A percentile compares a stretch with the other conserved stretches of the same genome.
Evolutionary conservation across 2,888 invertebrate genomes (phyloP).

Genomic region (Netelia melanura): DNA sequence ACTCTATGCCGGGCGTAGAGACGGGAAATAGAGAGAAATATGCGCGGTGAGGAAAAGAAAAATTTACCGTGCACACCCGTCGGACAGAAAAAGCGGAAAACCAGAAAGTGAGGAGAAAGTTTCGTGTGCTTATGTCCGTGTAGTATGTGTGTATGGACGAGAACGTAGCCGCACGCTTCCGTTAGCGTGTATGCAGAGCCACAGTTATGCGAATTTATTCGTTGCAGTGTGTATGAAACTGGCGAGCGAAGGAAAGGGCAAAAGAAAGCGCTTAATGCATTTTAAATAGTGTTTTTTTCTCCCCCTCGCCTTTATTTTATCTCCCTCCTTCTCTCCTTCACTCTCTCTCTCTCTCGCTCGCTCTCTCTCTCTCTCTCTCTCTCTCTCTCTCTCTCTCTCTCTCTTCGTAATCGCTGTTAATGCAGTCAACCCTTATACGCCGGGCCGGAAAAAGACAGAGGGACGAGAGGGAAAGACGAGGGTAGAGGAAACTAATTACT

Average conservation of each 20-base stretch:
- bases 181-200: neutral
- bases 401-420: constrained; percentile 64
- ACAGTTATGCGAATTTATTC: constrained; percentile 21
- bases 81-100: constrained; percentile 37
- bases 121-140: neutral
- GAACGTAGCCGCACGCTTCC: neutral
- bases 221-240: constrained; percentile 15
- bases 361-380: constrained; percentile 4
- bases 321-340: too few relatives aligned
- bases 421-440: constrained; percentile 65
- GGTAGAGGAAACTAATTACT: constrained; percentile 61
- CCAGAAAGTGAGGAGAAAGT: constrained; percentile 27
- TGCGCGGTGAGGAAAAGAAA: constrained; percentile 49
- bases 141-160: constrained; percentile 1
- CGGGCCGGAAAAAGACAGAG: neutral
- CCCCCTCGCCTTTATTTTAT: neutral
- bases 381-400: neutral
- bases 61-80: constrained; percentile 47
- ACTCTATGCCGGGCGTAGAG: constrained; percentile 27
- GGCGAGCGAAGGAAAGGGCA: constrained; percentile 19
- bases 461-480: constrained; percentile 11
- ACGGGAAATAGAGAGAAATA: constrained; percentile 54
- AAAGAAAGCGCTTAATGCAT: constrained; percentile 65
- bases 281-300: constrained; percentile 58
- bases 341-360: neutral